phyloP scores from a whole-genome alignment of 2,113 vertebrate genomes.

The Microcebus jonahi region DNA sequence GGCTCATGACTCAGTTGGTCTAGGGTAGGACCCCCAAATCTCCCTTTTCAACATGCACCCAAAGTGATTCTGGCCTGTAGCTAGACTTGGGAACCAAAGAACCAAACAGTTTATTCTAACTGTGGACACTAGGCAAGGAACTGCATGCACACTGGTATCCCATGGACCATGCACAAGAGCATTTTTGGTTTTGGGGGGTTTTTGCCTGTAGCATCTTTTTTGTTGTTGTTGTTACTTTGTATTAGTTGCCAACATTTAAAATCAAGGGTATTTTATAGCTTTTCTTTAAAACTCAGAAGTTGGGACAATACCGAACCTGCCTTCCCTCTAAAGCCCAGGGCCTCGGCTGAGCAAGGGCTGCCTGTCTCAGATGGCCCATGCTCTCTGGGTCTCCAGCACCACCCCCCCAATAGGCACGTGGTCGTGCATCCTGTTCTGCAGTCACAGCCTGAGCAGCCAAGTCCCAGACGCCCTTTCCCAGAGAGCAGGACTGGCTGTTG shows the following conservation, averaged over 20 bases:
- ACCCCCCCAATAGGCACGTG: background rate
- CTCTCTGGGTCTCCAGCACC: background rate
- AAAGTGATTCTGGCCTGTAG: background rate
- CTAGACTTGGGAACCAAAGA: background rate
- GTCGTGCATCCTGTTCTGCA: background rate
- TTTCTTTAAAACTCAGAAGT: background rate
- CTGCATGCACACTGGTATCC: background rate
- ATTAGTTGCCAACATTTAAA: constrained; percentile 12
- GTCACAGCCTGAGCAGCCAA: background rate
- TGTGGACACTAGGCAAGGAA: background rate
- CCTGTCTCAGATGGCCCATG: fast-evolving
- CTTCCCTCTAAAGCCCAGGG: background rate
- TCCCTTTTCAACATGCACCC: background rate
- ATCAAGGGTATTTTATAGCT: background rate
- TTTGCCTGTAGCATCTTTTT: background rate
- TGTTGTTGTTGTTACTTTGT: background rate
- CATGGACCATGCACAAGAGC: background rate
- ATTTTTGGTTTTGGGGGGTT: background rate
- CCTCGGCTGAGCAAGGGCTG: background rate
- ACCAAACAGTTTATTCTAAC: background rate
- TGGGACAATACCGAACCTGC: background rate
- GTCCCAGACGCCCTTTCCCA: background rate
- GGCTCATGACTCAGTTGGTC: too few relatives aligned
- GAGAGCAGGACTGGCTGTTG: fast-evolving
- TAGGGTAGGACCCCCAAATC: background rate